Conservation (phyloP, 2,797 vertebrate species). For the Tympanoctomys barrerae region DNA sequence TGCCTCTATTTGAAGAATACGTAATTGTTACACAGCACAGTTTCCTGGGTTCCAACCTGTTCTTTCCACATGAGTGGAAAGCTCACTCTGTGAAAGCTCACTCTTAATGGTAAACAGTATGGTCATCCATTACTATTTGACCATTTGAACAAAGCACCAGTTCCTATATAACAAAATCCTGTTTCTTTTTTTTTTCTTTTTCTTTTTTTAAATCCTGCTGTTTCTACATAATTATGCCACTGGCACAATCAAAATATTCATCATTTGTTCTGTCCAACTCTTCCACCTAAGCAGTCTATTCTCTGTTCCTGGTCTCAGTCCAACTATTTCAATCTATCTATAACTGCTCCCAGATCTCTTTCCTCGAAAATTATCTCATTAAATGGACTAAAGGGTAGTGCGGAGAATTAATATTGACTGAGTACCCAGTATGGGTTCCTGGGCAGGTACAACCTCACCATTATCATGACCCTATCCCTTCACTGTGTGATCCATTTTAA, state of each 20-base stretch:
- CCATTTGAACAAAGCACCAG: constrained; percentile 12
- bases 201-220: not conserved
- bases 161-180: not conserved
- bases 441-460: not conserved
- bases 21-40: not conserved
- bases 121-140: not conserved
- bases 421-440: not conserved
- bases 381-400: not conserved
- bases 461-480: not conserved
- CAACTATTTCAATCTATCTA: not conserved
- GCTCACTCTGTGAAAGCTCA: not conserved
- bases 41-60: not conserved
- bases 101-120: not conserved
- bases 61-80: not conserved
- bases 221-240: not conserved
- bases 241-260: not conserved
- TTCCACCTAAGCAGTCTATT: not conserved
- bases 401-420: not conserved
- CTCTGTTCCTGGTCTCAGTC: not conserved
- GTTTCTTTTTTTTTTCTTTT: too few species aligned
- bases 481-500: constrained; percentile 13
- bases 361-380: constrained; percentile 17
- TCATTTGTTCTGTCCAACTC: not conserved
- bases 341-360: not conserved
- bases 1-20: not conserved